Evolutionary conservation across 30 jellyfish, hydroid and myxozoan species (phyloP).

Genomic region (Aurelia aurita): DNA sequence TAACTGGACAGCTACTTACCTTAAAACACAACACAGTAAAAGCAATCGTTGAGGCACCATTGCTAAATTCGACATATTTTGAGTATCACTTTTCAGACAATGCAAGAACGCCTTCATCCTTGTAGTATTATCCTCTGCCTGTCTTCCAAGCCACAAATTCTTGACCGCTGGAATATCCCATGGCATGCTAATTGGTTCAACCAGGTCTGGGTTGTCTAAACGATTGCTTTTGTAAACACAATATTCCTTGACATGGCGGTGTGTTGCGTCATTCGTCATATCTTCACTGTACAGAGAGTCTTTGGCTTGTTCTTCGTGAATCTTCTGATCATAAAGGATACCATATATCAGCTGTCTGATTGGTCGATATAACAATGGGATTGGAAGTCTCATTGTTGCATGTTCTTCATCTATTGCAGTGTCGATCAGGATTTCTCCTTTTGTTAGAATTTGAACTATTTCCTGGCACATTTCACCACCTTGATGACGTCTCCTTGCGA

Average conservation of each 20-base stretch:
- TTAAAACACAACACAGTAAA: conserved; percentile 87
- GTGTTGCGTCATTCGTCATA: conserved; percentile 5
- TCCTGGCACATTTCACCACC: conserved; percentile 95
- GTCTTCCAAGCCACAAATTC: conserved; percentile 92
- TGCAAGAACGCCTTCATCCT: conserved; percentile 92
- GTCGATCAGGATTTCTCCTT: conserved; percentile 76
- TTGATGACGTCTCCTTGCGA: conserved; percentile 87
- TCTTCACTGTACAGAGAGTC: conserved; percentile 22
- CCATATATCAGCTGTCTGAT: conserved; percentile 89
- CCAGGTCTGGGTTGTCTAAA: conserved; percentile 78
- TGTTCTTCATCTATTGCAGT: conserved; percentile 84
- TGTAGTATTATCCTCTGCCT: conserved; percentile 80
- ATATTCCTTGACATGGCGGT: conserved; percentile 78
- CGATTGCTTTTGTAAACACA: conserved; percentile 76
- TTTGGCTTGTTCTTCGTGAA: conserved; percentile 32
- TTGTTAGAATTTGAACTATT: conserved; percentile 73
- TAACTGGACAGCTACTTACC: conserved; percentile 49
- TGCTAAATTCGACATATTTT: conserved; percentile 80
- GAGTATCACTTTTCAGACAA: conserved; percentile 84
- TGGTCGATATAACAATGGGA: conserved; percentile 89
- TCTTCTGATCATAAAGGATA: conserved; percentile 83
- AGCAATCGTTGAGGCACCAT: conserved; percentile 90
- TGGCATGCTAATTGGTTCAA: conserved; percentile 69
- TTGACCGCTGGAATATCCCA: conserved; percentile 93
- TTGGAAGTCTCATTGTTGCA: conserved; percentile 83